phyloP scores from a whole-genome alignment of 2,888 invertebrate species.

The Apeira syringaria region DNA sequence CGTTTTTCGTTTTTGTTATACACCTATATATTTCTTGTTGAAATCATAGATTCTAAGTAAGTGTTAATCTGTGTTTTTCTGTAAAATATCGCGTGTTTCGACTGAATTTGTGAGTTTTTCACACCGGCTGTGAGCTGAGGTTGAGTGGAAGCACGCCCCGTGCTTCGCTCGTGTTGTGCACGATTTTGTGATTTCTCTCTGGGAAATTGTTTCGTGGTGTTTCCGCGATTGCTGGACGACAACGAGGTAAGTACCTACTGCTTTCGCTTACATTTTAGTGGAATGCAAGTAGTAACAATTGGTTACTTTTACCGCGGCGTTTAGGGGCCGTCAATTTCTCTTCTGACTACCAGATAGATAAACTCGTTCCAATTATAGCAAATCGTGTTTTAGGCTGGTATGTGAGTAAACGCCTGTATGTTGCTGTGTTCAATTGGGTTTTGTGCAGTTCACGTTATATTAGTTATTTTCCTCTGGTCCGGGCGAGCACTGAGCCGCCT shows the following conservation, averaged over 20 bases:
- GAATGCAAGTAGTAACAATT: conserved; percentile 17
- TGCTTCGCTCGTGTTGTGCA: conserved; percentile 70
- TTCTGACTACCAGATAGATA: conserved; percentile 44
- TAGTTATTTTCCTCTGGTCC: conserved; percentile 68
- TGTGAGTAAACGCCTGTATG: conserved; percentile 22
- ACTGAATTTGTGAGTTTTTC: conserved; percentile 76
- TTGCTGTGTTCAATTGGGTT: conserved; percentile 36
- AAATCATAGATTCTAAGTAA: conserved; percentile 80
- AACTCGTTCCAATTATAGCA: conserved; percentile 72
- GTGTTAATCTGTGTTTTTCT: conserved; percentile 81
- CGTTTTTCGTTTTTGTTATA: conserved; percentile 76
- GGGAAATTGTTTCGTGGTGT: conserved; percentile 61
- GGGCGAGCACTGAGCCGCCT: conserved; percentile 62
- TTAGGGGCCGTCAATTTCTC: conserved; percentile 56
- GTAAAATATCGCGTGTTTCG: conserved; percentile 67
- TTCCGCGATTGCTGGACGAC: conserved; percentile 50
- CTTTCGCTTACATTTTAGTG: conserved; percentile 28
- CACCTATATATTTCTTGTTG: conserved; percentile 59
- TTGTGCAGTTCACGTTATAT: conserved; percentile 35
- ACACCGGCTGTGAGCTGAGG: conserved; percentile 75
- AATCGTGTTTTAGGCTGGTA: conserved; percentile 48
- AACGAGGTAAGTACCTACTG: conserved; percentile 55
- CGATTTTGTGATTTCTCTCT: conserved; percentile 74
- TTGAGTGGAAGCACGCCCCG: conserved; percentile 73
- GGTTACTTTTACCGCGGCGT: conserved; percentile 12